Percentiles rank a stretch among this genome's conserved stretches.
These are phyloP conservation scores for Dorcus hopei DNA, from an alignment of 2,888 invertebrate species.

Conservation along the genomic window DNA sequence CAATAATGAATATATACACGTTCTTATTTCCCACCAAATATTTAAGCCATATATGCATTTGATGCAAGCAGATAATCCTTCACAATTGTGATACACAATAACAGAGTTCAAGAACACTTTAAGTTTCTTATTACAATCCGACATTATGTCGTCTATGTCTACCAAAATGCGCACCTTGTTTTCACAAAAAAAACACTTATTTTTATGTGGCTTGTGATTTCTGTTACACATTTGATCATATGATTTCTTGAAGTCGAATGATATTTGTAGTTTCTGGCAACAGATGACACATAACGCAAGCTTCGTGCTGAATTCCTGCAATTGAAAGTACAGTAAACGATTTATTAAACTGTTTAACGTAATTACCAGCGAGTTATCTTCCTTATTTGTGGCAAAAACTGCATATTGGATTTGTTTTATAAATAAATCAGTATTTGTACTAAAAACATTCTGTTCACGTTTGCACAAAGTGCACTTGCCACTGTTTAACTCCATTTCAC, in stretches of 20 bases:
- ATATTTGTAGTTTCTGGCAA: constrained; percentile 14
- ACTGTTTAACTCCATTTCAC: no score
- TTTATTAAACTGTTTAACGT: neutral
- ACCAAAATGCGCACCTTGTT: constrained; percentile 6
- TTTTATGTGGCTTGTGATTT: neutral
- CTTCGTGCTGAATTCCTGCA: constrained; percentile 8
- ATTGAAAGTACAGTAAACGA: constrained; percentile 2
- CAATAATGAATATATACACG: constrained; percentile 1
- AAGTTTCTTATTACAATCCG: constrained; percentile 13
- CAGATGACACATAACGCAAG: constrained; percentile 18
- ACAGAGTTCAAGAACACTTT: constrained; percentile 16
- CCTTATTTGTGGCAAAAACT: constrained; percentile 15
- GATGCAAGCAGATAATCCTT: constrained; percentile 14
- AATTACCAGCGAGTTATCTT: constrained; percentile 10
- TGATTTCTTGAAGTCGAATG: constrained; percentile 12
- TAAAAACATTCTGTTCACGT: no score
- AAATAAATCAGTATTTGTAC: neutral
- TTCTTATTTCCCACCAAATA: constrained; percentile 9
- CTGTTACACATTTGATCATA: constrained; percentile 17
- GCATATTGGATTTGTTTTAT: constrained; percentile 10
- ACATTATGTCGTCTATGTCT: constrained; percentile 15
- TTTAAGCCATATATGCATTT: constrained; percentile 17
- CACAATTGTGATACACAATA: constrained; percentile 7
- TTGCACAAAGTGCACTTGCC: no score
- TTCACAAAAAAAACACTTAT: constrained; percentile 19